phyloP scores from a whole-genome alignment of 2,113 vertebrate species.

The Myrmophylax atrothorax region DNA sequence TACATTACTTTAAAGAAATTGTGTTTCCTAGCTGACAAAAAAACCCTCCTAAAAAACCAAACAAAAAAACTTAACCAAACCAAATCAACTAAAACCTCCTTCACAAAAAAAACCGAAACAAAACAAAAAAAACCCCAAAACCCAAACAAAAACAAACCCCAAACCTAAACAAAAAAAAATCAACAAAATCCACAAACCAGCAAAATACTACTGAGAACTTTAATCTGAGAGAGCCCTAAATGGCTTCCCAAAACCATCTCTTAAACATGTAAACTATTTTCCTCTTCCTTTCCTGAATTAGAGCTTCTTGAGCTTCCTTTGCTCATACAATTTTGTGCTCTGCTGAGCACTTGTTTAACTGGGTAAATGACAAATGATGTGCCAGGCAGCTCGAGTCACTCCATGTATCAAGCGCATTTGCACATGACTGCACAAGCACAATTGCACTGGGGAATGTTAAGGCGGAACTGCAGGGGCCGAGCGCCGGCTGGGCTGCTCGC shows the following conservation, averaged over 20 bases:
- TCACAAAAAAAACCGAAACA: not conserved
- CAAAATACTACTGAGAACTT: not conserved
- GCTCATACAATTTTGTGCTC: not conserved
- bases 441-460: fast-evolving
- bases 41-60: no score
- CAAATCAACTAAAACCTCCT: not conserved
- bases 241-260: fast-evolving
- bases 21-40: not conserved
- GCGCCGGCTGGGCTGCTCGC: not conserved
- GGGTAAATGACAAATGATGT: not conserved
- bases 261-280: fast-evolving
- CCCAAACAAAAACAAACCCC: not conserved
- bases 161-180: not conserved
- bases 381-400: not conserved
- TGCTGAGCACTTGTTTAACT: not conserved
- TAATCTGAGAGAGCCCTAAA: not conserved
- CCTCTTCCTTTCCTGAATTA: not conserved
- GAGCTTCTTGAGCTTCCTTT: not conserved
- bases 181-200: not conserved
- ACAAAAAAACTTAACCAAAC: not conserved
- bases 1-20: not conserved
- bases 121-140: no score
- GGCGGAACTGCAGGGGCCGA: fast-evolving
- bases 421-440: not conserved
- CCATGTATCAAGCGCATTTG: not conserved